A percentile compares a stretch with the other conserved stretches of the same genome.
Evolutionary conservation across 2,888 invertebrate genomes (phyloP).

Genomic region (Girardia tigrina): DNA sequence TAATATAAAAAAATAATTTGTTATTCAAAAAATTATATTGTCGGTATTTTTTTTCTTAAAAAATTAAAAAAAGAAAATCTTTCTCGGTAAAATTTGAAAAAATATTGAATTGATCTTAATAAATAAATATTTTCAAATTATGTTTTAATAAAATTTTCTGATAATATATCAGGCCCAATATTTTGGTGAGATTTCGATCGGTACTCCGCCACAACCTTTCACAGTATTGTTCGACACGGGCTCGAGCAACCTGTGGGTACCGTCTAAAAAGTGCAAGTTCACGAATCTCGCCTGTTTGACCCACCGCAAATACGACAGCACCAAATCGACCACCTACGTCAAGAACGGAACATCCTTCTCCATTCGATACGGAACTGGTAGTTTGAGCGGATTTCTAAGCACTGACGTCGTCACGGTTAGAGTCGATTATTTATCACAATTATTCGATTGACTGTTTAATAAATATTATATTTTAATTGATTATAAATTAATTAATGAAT

Average conservation of each 20-base stretch:
- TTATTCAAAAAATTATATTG: no score
- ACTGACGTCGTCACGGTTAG: conserved; percentile 63
- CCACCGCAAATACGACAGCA: conserved; percentile 86
- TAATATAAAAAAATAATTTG: no score
- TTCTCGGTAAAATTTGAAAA: no score
- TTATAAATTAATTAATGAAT: no score
- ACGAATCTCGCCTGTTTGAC: conserved; percentile 77
- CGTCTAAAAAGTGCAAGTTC: conserved; percentile 82
- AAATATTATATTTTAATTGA: no score
- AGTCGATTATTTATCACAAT: neutral
- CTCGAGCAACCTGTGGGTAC: conserved; percentile 95
- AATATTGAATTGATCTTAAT: no score
- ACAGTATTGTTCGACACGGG: conserved; percentile 95
- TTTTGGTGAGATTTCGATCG: conserved; percentile 78
- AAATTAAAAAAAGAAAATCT: no score
- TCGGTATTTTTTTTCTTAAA: no score
- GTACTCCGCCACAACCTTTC: conserved; percentile 77
- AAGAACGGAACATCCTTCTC: conserved; percentile 78
- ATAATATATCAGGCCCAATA: conserved; percentile 65
- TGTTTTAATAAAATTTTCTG: no score
- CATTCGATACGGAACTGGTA: conserved; percentile 88
- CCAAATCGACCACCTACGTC: conserved; percentile 65
- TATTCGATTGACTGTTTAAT: neutral
- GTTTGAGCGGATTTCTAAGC: conserved; percentile 83
- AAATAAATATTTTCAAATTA: no score